Evolutionary conservation across 1,140 invertebrate species (phyloP), one percentile per base, ranked within the genome.

Genomic region (Cheumatopsyche charites): DNA sequence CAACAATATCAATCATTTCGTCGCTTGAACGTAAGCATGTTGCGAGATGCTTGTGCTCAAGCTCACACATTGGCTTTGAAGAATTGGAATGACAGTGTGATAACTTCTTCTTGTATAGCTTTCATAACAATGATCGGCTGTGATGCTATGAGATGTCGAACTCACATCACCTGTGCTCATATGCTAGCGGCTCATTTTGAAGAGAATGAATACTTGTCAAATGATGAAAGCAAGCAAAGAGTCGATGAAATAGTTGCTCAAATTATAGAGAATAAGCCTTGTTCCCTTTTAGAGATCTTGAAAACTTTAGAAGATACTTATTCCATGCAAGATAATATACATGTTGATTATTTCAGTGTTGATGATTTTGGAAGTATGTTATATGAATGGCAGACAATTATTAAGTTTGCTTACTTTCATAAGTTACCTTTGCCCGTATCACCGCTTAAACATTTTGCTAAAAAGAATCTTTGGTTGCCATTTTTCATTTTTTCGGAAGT

Each of bases 101-200:
- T 89, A 71, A 79, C 85, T 1, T 84, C 85, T 11, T 85, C 84
- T 73, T 88, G 87, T 52, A 82, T 90, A 43, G 82, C 87, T 9
- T 91, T 90, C 73, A 82, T 89, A 12, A 87, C 89, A 75, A 87
- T 89, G 80, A 82, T 90, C 15, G 86, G 85, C 52, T 82, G 86
- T 25, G 83, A 87, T 78, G 87, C 88, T 0, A 82, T 86, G 17
- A 83, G 82, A 74, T 84, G 89, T 70, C 83, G 86, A 72, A 82
- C 89, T 17, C 85, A 88, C 63, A 79, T 89, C 71, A 84, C 84
- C 26, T 82, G 82, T 1, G 86, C 87, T 11, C 82, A 86, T 74
- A 79, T 83, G 77, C 80, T 85, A 23, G 82, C 80, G 71, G 29
- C 79, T 23, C 78, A 82, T 71, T 66, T 85, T 26, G 77, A 82